Evolutionary conservation across 2,797 vertebrate species (phyloP), one percentile per base, ranked within the genome.

Genomic region (Diplodus sargus): DNA sequence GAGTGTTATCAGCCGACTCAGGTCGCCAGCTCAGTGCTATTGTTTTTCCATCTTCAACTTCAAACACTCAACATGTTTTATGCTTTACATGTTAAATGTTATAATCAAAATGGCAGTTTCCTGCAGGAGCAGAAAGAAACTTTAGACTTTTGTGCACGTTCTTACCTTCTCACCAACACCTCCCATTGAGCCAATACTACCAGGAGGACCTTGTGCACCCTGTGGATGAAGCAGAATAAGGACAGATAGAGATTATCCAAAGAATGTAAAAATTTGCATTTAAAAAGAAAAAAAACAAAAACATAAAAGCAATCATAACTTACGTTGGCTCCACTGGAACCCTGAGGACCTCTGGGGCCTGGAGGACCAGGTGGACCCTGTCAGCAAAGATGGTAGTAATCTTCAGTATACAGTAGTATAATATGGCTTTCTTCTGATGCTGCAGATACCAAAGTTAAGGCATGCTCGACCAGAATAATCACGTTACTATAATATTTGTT

Each of bases 321-420:
- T 95, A 99, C 98, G 82, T 96, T 97, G 72, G 97, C 96, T 93
- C 98, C 98, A 30, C 96, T 96, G 69, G 96, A 77, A 88, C 98
- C 98, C 80, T 98, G 98, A 56, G 98, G 98, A 87, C 98, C 98
- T 96, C 98, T 96, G 34, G 98, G 98, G 58, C 98, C 98, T 64
- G 98, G 98, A 74, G 98, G 98, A 90, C 98, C 98, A 79, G 97
- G 97, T 76, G 98, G 98, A 95, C 98, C 98, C 98, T 99, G 87
- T 76, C 76, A 87, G 56, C 86, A 59, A 87, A 76, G 49, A 45
- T 3, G 39, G 11, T 66, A 2, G 16, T 48, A 20, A 15, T 48
- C 17, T 52, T 60, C 8, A 76, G 34, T 51, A 28, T 13, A 72
- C 3, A 4, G 10, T 17, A 8, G 9, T n/a, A 14, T 2, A 68